phyloP scores from a whole-genome alignment of 30 jellyfish, hydroid and myxozoan species.

The Chrysaora quinquecirrha region DNA sequence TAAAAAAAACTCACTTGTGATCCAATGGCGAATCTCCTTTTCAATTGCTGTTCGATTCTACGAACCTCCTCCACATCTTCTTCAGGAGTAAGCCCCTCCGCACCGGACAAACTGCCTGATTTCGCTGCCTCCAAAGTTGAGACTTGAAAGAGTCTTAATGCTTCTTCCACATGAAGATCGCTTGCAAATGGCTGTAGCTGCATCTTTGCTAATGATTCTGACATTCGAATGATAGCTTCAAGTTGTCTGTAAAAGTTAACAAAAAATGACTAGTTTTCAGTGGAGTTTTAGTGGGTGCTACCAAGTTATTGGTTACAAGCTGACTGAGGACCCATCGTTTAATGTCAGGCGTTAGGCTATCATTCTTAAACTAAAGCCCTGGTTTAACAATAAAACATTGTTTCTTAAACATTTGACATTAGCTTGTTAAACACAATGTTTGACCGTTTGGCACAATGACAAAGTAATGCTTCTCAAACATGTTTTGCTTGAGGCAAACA shows the following conservation, averaged over 20 bases:
- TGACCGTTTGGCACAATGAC: no score
- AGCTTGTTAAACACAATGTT: no score
- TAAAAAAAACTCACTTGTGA: constrained; percentile 80
- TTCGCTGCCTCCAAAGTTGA: constrained; percentile 96
- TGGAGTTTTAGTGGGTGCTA: no score
- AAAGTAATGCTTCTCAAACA: no score
- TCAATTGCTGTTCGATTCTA: constrained; percentile 83
- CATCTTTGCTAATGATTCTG: constrained; percentile 98
- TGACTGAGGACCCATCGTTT: no score
- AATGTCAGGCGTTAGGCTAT: no score
- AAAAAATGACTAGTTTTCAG: neutral
- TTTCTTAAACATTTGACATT: no score
- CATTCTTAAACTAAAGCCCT: no score
- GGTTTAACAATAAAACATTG: no score
- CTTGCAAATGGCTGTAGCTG: constrained; percentile 93
- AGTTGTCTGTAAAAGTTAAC: constrained; percentile 79
- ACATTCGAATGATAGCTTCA: constrained; percentile 91
- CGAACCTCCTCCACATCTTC: constrained; percentile 96
- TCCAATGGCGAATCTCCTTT: constrained; percentile 97
- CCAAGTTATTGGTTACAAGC: no score
- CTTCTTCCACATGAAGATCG: constrained; percentile 94
- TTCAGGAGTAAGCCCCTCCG: constrained; percentile 96
- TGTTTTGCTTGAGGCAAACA: no score
- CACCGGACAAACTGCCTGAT: constrained; percentile 94
- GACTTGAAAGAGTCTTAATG: constrained; percentile 94